Percentiles rank a stretch among this genome's conserved stretches.
phyloP scores from a whole-genome alignment of 2,797 vertebrate species.

The Sebastes itinus region DNA sequence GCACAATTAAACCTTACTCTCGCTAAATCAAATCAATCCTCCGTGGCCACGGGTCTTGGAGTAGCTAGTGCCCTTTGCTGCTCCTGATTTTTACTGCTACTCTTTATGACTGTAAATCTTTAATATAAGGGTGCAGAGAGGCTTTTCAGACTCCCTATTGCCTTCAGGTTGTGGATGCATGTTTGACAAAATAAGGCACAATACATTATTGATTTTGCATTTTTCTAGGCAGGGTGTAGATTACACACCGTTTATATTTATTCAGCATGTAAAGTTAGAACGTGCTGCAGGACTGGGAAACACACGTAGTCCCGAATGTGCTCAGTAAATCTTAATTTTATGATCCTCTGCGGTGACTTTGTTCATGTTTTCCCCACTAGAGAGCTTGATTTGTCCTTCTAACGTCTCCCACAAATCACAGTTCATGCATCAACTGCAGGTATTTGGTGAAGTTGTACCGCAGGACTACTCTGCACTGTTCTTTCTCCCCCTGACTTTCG shows the following conservation, averaged over 20 bases:
- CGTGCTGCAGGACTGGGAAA: neutral
- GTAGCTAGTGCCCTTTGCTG: constrained; percentile 51
- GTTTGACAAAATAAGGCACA: constrained; percentile 12
- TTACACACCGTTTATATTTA: constrained; percentile 8
- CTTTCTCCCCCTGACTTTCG: constrained; percentile 65
- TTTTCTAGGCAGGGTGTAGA: neutral
- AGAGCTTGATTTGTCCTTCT: constrained; percentile 28
- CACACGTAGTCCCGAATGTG: neutral
- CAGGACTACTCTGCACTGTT: constrained; percentile 8
- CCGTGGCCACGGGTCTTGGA: constrained; percentile 24
- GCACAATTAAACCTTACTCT: constrained; percentile 68
- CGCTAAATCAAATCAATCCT: constrained; percentile 69
- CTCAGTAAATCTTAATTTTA: constrained; percentile 36
- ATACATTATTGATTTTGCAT: constrained; percentile 13
- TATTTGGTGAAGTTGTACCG: neutral
- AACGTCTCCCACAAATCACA: constrained; percentile 34
- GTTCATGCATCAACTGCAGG: constrained; percentile 23
- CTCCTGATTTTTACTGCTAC: constrained; percentile 54
- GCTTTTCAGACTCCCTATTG: neutral
- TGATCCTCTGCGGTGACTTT: constrained; percentile 24
- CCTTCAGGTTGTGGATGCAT: constrained; percentile 3
- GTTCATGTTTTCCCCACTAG: constrained; percentile 2
- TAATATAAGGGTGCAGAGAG: neutral
- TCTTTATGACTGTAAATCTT: constrained; percentile 54
- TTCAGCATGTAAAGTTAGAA: constrained; percentile 16